phyloP scores from a whole-genome alignment of 2,797 vertebrate species.

The Muscicapa striata region DNA sequence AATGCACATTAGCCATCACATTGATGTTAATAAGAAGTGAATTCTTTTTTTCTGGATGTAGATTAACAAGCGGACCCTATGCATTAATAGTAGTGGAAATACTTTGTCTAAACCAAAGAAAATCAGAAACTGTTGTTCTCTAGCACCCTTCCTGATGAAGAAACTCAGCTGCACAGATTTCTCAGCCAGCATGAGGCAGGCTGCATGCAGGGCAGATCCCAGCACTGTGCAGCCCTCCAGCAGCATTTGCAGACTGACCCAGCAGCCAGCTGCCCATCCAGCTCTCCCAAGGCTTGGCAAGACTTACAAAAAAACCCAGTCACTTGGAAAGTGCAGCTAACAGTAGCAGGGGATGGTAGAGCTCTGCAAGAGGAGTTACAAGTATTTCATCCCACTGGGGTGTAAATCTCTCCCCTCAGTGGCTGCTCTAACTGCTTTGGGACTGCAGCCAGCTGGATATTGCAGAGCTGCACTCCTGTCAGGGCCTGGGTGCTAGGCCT shows the following conservation, averaged over 20 bases:
- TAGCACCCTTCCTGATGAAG: not conserved
- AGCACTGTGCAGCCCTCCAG: not conserved
- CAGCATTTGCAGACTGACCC: not conserved
- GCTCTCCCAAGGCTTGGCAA: slow-evolving; percentile 59
- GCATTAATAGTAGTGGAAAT: not conserved
- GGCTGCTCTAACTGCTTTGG: slow-evolving; percentile 15
- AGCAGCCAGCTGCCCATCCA: slow-evolving; percentile 15
- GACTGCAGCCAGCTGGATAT: slow-evolving; percentile 42
- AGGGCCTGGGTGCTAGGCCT: slow-evolving; percentile 46
- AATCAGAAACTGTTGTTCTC: not conserved
- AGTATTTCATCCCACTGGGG: not conserved
- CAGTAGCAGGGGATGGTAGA: slow-evolving; percentile 22
- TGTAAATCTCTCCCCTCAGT: slow-evolving; percentile 28
- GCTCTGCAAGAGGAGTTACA: not conserved
- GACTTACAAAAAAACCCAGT: not conserved
- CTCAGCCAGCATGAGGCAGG: not conserved
- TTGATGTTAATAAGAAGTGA: slow-evolving; percentile 15
- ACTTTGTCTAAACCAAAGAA: not conserved
- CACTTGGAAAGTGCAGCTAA: not conserved
- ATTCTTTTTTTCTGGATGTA: not conserved
- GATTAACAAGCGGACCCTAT: not conserved
- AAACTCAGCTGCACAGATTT: slow-evolving; percentile 5
- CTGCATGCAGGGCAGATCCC: slow-evolving; percentile 1
- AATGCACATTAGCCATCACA: not conserved
- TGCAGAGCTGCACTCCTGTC: slow-evolving; percentile 32